phyloP scores from a whole-genome alignment of 2,888 invertebrate species.

The Xestia rhomboidea region DNA sequence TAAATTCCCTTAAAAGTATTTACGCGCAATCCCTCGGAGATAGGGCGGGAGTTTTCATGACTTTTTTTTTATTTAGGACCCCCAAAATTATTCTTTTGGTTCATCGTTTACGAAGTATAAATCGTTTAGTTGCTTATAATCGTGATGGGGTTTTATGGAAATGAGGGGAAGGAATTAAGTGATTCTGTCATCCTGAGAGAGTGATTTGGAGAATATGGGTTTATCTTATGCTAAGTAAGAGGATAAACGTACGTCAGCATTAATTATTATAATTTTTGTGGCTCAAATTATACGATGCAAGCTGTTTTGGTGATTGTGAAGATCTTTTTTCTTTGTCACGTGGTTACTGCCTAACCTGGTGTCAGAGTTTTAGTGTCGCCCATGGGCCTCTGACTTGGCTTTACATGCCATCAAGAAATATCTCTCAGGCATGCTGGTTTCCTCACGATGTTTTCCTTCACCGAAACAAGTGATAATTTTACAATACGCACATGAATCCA shows the following conservation, averaged over 20 bases:
- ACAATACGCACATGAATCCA: no score
- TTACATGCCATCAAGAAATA: no score
- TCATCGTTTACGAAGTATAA: slow-evolving; percentile 49
- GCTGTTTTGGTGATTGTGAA: background rate
- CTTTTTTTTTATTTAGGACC: slow-evolving; percentile 42
- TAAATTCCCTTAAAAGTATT: slow-evolving; percentile 70
- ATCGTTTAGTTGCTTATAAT: slow-evolving; percentile 53
- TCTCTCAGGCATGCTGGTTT: no score
- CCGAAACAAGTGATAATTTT: no score
- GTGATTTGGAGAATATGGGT: background rate
- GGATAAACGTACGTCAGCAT: background rate
- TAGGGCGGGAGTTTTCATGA: slow-evolving; percentile 30
- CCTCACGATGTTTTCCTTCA: no score
- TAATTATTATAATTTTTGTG: background rate
- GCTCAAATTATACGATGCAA: background rate
- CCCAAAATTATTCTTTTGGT: slow-evolving; percentile 34
- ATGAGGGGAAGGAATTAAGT: slow-evolving; percentile 31
- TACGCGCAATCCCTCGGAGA: slow-evolving; percentile 50
- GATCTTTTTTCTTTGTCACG: no score
- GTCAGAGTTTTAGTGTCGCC: no score
- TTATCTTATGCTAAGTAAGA: slow-evolving; percentile 1
- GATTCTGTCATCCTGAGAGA: slow-evolving; percentile 34
- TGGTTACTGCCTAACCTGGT: no score
- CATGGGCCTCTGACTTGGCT: no score
- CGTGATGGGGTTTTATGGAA: slow-evolving; percentile 36